Evolutionary conservation across 2,797 vertebrate genomes (phyloP).

Genomic region (Tokudaia muenninki): DNA sequence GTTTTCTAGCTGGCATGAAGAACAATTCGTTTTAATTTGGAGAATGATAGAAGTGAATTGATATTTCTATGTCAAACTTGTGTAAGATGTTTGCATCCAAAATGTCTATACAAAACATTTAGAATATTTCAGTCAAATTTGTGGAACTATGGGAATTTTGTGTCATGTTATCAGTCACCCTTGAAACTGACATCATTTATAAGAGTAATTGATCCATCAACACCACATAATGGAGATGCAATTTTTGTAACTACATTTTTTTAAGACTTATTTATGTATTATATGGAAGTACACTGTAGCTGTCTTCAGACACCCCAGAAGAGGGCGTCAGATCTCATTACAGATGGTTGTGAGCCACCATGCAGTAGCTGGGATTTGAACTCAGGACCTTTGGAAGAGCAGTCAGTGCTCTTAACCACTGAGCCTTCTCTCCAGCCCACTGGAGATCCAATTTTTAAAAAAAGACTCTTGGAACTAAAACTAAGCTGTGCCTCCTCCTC

Average conservation of each 20-base stretch:
- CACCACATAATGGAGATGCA: neutral
- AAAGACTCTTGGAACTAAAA: neutral
- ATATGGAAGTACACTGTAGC: too few relatives aligned
- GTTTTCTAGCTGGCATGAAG: constrained; percentile 32
- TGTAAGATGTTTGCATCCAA: neutral
- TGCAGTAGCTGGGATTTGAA: too few relatives aligned
- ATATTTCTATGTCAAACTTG: neutral
- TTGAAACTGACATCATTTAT: neutral
- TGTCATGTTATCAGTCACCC: neutral
- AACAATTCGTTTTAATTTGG: constrained; percentile 18
- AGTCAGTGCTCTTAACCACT: too few relatives aligned
- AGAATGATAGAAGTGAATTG: constrained; percentile 15
- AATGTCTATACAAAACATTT: neutral
- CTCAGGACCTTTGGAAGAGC: too few relatives aligned
- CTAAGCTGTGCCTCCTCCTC: neutral
- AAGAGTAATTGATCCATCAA: neutral
- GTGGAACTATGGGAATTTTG: neutral
- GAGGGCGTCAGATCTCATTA: too few relatives aligned
- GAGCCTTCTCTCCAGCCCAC: too few relatives aligned
- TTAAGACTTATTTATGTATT: too few relatives aligned
- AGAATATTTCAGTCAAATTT: constrained; percentile 20
- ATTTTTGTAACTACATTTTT: too few relatives aligned
- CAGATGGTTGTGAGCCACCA: too few relatives aligned
- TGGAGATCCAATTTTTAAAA: neutral
- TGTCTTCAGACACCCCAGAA: too few relatives aligned